phyloP scores from a whole-genome alignment of 2,113 vertebrate genomes.

The Tragulus kanchil region DNA sequence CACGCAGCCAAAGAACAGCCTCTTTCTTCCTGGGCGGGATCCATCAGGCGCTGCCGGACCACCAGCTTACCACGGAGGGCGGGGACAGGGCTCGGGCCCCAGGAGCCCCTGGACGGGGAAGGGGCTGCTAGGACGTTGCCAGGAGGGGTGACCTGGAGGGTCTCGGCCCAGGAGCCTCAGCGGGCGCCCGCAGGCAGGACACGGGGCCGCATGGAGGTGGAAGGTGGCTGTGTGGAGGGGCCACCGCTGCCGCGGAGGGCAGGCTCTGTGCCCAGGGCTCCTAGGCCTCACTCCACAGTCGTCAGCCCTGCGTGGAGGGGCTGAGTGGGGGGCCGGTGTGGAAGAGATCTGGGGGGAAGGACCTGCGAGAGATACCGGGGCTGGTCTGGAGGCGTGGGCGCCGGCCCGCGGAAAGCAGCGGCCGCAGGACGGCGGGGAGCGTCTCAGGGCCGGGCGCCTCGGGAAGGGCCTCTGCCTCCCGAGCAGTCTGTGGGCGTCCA shows the following conservation, averaged over 20 bases:
- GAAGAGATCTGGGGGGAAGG: neutral
- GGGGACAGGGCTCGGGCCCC: neutral
- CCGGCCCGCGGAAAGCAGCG: neutral
- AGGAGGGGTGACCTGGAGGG: neutral
- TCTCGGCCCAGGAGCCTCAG: rapidly evolving
- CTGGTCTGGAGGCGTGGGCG: neutral
- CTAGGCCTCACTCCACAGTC: rapidly evolving
- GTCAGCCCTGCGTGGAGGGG: neutral
- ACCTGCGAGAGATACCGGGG: too few species aligned
- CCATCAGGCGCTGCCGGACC: neutral
- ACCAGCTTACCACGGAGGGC: neutral
- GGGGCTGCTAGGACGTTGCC: neutral
- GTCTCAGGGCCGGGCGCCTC: neutral
- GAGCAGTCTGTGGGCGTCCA: too few species aligned
- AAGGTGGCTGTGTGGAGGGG: neutral
- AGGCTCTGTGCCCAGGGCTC: neutral
- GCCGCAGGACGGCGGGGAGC: neutral
- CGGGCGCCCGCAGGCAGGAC: neutral
- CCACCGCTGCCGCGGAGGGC: neutral
- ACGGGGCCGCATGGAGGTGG: rapidly evolving
- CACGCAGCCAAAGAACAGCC: neutral
- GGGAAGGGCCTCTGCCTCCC: neutral
- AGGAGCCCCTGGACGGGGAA: neutral
- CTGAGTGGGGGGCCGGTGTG: rapidly evolving
- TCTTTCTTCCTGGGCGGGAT: neutral